Conservation (phyloP, 2,113 vertebrate species). For the Anoplopoma fimbria region DNA sequence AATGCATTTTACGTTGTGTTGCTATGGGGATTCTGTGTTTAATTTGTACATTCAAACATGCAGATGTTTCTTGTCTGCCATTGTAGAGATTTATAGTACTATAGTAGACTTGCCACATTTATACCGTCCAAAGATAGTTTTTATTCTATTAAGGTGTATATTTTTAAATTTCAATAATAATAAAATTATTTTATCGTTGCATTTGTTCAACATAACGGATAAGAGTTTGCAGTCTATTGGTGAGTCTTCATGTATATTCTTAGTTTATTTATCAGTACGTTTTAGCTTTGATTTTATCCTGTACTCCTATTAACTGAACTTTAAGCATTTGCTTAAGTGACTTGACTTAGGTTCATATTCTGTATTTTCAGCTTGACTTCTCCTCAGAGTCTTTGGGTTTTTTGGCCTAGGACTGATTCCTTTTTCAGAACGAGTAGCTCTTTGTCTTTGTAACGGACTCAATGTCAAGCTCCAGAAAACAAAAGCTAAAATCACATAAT, state of each 20-base stretch:
- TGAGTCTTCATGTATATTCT: not conserved
- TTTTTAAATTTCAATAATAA: not conserved
- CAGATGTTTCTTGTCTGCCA: not conserved
- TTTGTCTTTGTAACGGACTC: constrained; percentile 16
- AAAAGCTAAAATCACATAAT: constrained; percentile 3
- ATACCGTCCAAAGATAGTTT: not conserved
- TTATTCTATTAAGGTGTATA: not conserved
- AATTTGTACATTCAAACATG: constrained; percentile 27
- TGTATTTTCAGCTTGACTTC: not conserved
- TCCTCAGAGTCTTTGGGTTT: not conserved
- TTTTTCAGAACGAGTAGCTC: constrained; percentile 6
- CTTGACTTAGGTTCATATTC: not conserved
- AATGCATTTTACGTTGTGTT: not conserved
- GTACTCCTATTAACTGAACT: not conserved
- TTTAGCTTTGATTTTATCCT: not conserved
- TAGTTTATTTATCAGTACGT: not conserved
- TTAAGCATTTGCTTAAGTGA: not conserved
- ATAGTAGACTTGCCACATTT: not conserved
- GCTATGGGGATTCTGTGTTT: not conserved
- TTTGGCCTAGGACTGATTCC: not conserved
- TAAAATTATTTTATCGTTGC: not conserved
- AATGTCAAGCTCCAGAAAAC: constrained; percentile 27
- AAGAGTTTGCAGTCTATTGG: not conserved
- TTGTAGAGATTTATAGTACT: not conserved
- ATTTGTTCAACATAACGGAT: not conserved